Percentiles rank a stretch among this genome's conserved stretches.
phyloP scores from a whole-genome alignment of 2,888 invertebrate species.

The Trichacis sp. region DNA sequence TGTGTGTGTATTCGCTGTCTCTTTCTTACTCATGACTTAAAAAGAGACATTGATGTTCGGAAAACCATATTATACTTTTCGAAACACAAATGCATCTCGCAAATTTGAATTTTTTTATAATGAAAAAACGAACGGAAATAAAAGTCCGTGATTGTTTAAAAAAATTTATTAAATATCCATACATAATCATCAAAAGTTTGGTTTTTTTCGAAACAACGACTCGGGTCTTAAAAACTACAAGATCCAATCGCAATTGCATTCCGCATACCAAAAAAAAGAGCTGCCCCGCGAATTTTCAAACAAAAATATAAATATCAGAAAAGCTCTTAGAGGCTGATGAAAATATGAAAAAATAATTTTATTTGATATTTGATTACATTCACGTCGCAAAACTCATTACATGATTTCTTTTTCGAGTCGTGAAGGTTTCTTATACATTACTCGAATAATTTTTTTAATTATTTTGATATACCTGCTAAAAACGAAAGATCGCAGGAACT shows the following conservation, averaged over 20 bases:
- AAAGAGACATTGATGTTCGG: no score
- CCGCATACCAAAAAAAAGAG: not conserved
- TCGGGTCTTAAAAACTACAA: not conserved
- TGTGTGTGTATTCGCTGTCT: no score
- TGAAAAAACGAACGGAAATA: no score
- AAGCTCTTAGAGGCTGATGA: conserved; percentile 1
- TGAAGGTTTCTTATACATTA: no score
- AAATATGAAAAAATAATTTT: not conserved
- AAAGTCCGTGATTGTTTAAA: no score
- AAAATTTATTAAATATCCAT: not conserved
- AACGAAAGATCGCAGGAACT: not conserved
- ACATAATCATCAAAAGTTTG: not conserved
- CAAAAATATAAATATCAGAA: not conserved
- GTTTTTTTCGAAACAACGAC: not conserved
- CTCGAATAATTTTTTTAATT: no score
- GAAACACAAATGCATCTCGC: no score
- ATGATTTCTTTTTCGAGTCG: no score
- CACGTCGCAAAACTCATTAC: not conserved
- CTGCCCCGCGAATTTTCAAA: not conserved
- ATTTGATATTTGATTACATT: not conserved
- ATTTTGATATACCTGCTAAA: no score
- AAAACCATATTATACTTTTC: no score
- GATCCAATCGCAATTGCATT: not conserved
- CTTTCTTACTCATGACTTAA: no score
- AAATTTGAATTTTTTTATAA: no score